phyloP scores from a whole-genome alignment of 2,797 vertebrate genomes.

The Mastacembelus armatus region DNA sequence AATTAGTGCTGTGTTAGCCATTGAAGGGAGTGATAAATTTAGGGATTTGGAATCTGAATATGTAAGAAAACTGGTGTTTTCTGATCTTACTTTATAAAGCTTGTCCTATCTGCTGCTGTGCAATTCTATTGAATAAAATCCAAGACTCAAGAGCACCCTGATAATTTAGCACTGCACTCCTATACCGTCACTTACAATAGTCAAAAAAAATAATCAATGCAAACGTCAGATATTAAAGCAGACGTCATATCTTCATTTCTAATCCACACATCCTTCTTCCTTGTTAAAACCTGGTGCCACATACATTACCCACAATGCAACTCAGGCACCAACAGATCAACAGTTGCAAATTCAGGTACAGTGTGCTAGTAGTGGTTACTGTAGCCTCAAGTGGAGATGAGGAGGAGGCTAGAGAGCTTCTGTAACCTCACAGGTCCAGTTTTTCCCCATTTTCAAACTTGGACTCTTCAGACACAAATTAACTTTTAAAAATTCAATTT shows the following conservation, averaged over 20 bases:
- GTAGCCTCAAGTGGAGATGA: background rate
- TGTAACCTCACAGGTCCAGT: background rate
- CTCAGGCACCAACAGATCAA: background rate
- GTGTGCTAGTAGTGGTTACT: background rate
- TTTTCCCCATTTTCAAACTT: too few relatives aligned
- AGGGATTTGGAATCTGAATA: background rate
- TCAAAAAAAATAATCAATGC: too few relatives aligned
- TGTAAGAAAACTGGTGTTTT: background rate
- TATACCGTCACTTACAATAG: background rate
- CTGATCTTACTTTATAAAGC: background rate
- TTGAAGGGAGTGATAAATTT: background rate
- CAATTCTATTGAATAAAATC: background rate
- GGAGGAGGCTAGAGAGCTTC: background rate
- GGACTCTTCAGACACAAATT: background rate
- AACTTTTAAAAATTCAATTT: background rate
- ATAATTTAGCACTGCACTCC: background rate
- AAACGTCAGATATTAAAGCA: too few relatives aligned
- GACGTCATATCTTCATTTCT: too few relatives aligned
- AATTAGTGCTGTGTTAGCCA: background rate
- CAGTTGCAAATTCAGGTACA: background rate
- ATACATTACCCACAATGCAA: constrained; percentile 3
- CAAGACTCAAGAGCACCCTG: background rate
- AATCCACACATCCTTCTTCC: background rate
- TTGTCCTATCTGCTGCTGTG: too few relatives aligned
- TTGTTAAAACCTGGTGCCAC: background rate